Conservation (phyloP, 2,888 invertebrate species). For the Anticlea derivata region DNA sequence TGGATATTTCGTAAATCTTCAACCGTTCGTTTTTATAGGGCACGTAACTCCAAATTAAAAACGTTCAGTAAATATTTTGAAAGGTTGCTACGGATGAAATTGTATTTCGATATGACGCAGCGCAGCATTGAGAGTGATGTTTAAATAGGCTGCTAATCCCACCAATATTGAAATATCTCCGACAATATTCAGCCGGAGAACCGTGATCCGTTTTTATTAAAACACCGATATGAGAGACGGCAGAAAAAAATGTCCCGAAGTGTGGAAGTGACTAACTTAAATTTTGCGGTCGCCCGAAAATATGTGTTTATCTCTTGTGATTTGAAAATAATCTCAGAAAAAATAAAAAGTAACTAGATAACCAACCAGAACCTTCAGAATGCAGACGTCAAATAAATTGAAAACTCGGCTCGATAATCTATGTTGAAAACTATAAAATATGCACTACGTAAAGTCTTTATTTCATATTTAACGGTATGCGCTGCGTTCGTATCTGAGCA, state of each 20-base stretch:
- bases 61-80: constrained; percentile 74
- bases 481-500: too few relatives aligned
- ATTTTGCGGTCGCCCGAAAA: too few relatives aligned
- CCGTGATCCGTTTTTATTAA: constrained; percentile 81
- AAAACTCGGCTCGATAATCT: too few relatives aligned
- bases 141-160: constrained; percentile 82
- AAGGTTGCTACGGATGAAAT: constrained; percentile 70
- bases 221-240: constrained; percentile 68
- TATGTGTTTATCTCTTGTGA: too few relatives aligned
- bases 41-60: constrained; percentile 65
- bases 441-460: too few relatives aligned
- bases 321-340: too few relatives aligned
- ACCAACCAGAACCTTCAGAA: too few relatives aligned
- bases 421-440: too few relatives aligned
- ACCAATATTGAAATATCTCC: constrained; percentile 83
- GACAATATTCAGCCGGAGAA: constrained; percentile 77
- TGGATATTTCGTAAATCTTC: constrained; percentile 33
- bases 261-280: too few relatives aligned
- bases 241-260: constrained; percentile 66
- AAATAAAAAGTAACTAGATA: too few relatives aligned
- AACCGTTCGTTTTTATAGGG: constrained; percentile 42
- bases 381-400: too few relatives aligned
- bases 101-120: constrained; percentile 76
- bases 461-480: too few relatives aligned
- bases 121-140: constrained; percentile 72